Percentiles rank a stretch among this genome's conserved stretches.
These are phyloP conservation scores for Choristoneura rosaceana DNA, from an alignment of 2,888 invertebrate species.

Conservation along the genomic window DNA sequence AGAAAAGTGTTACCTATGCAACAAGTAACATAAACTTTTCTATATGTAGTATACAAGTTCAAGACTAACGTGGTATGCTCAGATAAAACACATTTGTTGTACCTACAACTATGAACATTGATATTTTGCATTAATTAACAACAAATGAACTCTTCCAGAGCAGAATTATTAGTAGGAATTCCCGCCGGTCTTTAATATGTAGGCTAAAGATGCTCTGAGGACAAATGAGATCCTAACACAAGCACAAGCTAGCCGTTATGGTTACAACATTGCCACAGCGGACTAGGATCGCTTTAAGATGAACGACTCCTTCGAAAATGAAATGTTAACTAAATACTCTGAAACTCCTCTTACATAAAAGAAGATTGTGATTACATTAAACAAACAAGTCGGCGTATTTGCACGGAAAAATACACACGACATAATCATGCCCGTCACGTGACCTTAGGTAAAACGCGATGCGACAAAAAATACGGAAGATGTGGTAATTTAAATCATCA, in stretches of 20 bases:
- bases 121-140: too few species aligned
- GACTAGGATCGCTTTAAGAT: neutral
- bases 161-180: too few species aligned
- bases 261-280: neutral
- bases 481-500: constrained; percentile 35
- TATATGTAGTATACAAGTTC: too few species aligned
- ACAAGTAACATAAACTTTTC: too few species aligned
- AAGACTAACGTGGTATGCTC: too few species aligned
- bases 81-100: too few species aligned
- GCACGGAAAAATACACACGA: constrained; percentile 24
- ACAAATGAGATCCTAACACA: neutral
- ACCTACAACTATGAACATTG: too few species aligned
- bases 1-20: too few species aligned
- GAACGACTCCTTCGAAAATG: neutral
- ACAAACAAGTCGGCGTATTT: constrained; percentile 15
- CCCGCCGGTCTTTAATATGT: too few species aligned
- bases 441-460: constrained; percentile 47
- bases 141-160: too few species aligned
- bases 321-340: neutral
- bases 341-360: constrained; percentile 6
- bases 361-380: constrained; percentile 11
- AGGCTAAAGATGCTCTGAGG: too few species aligned
- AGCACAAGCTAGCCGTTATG: neutral
- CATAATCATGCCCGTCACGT: constrained; percentile 41
- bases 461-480: constrained; percentile 57